Conservation (phyloP, 1,140 invertebrate genomes). For the Hyles vespertilio region DNA sequence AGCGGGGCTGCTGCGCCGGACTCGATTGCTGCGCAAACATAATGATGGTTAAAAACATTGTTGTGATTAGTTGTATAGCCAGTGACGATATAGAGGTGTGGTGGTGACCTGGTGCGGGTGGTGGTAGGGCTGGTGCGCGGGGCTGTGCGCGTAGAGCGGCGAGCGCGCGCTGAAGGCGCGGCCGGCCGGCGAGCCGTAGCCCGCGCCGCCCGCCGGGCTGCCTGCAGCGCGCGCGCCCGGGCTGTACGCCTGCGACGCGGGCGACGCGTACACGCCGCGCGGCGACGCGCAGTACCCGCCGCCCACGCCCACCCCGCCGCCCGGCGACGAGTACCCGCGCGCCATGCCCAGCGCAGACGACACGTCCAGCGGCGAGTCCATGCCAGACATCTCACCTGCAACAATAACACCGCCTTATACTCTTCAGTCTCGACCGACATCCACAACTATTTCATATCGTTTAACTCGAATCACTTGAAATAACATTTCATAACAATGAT, state of each 20-base stretch:
- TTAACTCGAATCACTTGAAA: background rate
- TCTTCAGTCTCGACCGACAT: background rate
- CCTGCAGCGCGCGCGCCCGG: slow-evolving; percentile 39
- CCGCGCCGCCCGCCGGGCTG: slow-evolving; percentile 18
- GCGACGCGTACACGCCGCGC: slow-evolving; percentile 54
- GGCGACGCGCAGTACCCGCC: slow-evolving; percentile 41
- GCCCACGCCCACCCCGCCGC: slow-evolving; percentile 16
- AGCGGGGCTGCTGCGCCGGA: slow-evolving; percentile 44
- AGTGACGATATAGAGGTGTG: too few species aligned
- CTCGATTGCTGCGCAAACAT: slow-evolving; percentile 25
- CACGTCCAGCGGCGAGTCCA: slow-evolving; percentile 49
- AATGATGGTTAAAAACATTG: background rate
- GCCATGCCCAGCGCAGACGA: slow-evolving; percentile 28
- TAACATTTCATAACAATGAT: background rate
- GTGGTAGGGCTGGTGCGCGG: slow-evolving; percentile 44
- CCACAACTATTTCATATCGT: background rate
- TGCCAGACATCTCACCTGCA: slow-evolving; percentile 14
- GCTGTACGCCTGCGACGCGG: slow-evolving; percentile 50
- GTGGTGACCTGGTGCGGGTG: slow-evolving; percentile 17
- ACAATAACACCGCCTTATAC: background rate
- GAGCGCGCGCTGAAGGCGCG: slow-evolving; percentile 49
- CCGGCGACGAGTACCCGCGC: slow-evolving; percentile 40
- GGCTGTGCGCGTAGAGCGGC: slow-evolving; percentile 64
- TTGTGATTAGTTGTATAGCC: too few species aligned
- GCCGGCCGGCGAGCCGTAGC: slow-evolving; percentile 29